Evolutionary conservation across 2,888 invertebrate genomes (phyloP), one percentile per base, ranked within the genome.

Genomic region (Scaptomyza flava): DNA sequence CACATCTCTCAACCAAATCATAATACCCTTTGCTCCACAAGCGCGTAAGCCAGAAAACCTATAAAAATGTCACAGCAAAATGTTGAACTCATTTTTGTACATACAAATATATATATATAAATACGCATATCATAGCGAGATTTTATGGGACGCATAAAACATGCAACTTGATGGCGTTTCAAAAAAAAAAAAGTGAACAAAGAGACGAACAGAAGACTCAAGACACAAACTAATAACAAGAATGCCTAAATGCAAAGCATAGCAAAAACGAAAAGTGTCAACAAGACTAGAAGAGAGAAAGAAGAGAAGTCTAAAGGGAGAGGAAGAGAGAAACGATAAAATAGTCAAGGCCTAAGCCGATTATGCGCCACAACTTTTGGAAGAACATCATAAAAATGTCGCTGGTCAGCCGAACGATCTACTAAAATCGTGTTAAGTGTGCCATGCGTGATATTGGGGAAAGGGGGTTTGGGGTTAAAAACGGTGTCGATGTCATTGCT

Each of bases 31-130:
- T 30, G 23, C 30, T 17, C 1, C 3, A 27, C 17, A 46, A 46
- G 17, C 17, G 17, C 17, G 17, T 17, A 17, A n/a, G 43, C 33
- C 50, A 30, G 46, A 38, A 52, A 53, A 56, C 58, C 52, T 75
- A 74, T 88, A 79, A 79, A 87, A 86, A 71, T 83, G 86, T 81
- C 82, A 89, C 84, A 87, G 83, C 86, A 85, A 87, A 89, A 78
- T 77, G 81, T 67, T 81, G 83, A 73, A 85, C 89, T 75, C 83
- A 81, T 87, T 82, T 82, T 68, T 41, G 9, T 23, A 23, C 2
- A 23, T 17, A 17, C 1, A 17, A 1, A 17, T 17, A 17, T 17
- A 4, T 23, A 4, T 41, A 41, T 14, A 36, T 7, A 38, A 76
- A 66, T 64, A 69, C 72, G 66, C 68, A 62, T 74, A 60, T 70